Evolutionary conservation across 1,140 invertebrate species (phyloP), one percentile per base, ranked within the genome.

Genomic region (Halictus rubicundus): DNA sequence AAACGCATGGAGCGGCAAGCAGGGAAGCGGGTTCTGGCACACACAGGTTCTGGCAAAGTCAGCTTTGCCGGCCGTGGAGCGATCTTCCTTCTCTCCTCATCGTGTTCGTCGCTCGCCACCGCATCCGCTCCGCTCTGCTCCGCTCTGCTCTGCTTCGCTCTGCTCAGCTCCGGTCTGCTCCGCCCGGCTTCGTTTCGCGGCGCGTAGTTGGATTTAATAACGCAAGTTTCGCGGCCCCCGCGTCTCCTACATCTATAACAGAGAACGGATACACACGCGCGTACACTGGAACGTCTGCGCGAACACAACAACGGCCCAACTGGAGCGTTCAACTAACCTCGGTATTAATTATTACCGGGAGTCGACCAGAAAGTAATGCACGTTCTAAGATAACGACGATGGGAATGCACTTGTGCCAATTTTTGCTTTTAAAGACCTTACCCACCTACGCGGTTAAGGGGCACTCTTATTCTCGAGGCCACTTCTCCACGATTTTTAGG

Each of bases 181-280:
- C 42, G 42, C 32, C 65, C 23, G 16, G 78, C 70, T 83, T 60
- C 78, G 32, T 61, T 70, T 25, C 69, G 59, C 42, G 61, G 68
- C 71, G 42, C 66, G 68, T 77, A 75, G 68, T 78, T 82, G 84
- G 63, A 86, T 85, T 86, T 85, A 85, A 86, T 86, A 86, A 86
- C 83, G 60, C 49, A 60, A 74, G 66, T 80, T 80, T 66, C 70
- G 54, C 27, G 57, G 19, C n/a, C 54, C 54, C 32, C 39, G 52
- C 77, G 52, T 65, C 68, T 59, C 57, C 46, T 78, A 68, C 63
- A 57, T 57, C 79, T 57, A 78, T 39, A 49, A 63, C 23, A 46
- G 23, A 19, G 16, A 16, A 9, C 21, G 7, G 49, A 10, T 32
- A 6, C 32, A n/a, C 27, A 14, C 16, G 19, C 12, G 14, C 8